Base-by-base conservation (phyloP, 2,113 vertebrate species). In the Rallus limicola region DNA sequence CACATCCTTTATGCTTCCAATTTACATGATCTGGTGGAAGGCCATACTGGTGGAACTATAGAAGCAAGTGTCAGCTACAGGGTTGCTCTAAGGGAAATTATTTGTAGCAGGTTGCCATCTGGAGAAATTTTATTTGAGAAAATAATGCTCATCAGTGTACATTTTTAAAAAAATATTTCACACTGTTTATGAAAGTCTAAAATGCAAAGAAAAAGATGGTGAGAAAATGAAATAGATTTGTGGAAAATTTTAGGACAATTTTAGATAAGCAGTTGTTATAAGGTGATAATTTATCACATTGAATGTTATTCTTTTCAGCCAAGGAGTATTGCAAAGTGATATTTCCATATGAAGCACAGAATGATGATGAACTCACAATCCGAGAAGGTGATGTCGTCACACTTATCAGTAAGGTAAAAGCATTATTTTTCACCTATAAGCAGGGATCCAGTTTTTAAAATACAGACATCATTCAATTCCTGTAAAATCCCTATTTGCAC, bases 261-360 rank as follows among this genome's bases (percentile, higher is more conserved):
- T 96, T 81, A 88, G n/a, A 81, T 59, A 85, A 92, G 40, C 44
- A 90, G 20, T 48, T 87, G 19, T 65, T 88, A 7, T 75, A 85
- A 91, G 62, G 62, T 92, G 78, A 26, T 95, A 20, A 92, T 95
- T 96, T 96, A 68, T 79, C 52, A n/a, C 48, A 31, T 15, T 88
- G 44, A 19, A 62, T 79, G 65, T 95, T 97, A 95, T 97, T 97
- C 74, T 78, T 97, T 98, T 77, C 97, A 99, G 99, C 97, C 88
- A 99, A 99, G 97, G 99, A 99, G 96, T 98, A 98, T 89, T 99
- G 99, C 97, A 99, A 99, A 98, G 99, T 99, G 63, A 98, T 99
- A 86, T 99, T 99, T 96, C 99, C 99, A 0, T 99, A 99, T 9
- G 99, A 99, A 97, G 99, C 98, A 59, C 99, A 99, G 97, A 99